Evolutionary conservation across 2,113 vertebrate genomes (phyloP).

Genomic region (Engystomops pustulosus): DNA sequence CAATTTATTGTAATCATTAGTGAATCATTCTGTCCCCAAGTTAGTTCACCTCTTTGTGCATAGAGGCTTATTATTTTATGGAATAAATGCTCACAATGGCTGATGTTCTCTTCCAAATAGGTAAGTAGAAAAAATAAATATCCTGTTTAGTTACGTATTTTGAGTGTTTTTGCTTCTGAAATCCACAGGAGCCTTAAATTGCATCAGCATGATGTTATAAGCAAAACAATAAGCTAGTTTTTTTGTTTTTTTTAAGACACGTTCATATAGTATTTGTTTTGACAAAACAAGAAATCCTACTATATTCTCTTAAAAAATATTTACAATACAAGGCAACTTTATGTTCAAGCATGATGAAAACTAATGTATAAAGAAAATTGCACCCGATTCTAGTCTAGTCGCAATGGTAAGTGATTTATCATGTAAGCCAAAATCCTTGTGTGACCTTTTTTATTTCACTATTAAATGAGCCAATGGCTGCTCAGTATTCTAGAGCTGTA

Average conservation of each 20-base stretch:
- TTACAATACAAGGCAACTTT: too few species aligned
- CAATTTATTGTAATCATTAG: too few species aligned
- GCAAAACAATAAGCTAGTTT: not conserved
- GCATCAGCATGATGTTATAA: not conserved
- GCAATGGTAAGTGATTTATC: too few species aligned
- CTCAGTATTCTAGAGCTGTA: too few species aligned
- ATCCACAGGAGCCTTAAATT: not conserved
- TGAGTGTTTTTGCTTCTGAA: not conserved
- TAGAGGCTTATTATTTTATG: not conserved
- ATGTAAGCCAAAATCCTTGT: too few species aligned
- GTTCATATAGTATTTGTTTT: not conserved
- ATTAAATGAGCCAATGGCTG: too few species aligned
- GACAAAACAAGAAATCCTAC: not conserved
- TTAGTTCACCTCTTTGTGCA: not conserved
- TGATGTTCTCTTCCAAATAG: not conserved
- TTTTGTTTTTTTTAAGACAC: not conserved
- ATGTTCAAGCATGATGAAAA: too few species aligned
- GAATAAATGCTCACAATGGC: not conserved
- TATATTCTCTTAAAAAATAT: not conserved
- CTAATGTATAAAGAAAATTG: too few species aligned
- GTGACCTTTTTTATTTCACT: too few species aligned
- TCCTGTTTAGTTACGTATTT: not conserved
- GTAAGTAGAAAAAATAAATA: not conserved
- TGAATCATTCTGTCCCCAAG: not conserved
- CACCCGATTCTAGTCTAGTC: too few species aligned